These are phyloP conservation scores for Bombus breviceps DNA, from an alignment of 1,140 invertebrate genomes.

Conservation along the genomic window DNA sequence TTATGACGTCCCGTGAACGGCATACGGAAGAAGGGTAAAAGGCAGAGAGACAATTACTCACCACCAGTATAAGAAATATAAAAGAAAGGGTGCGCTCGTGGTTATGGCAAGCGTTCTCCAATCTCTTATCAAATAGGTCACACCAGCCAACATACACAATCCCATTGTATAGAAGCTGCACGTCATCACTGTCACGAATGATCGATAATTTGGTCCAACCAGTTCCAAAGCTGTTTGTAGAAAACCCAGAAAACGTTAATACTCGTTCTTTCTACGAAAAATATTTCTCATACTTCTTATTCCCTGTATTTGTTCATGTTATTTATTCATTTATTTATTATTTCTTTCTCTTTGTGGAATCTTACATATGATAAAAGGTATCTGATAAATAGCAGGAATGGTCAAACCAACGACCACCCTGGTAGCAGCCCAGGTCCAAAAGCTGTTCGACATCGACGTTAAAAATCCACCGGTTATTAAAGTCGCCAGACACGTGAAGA, in stretches of 20 bases:
- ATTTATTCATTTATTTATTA: not conserved
- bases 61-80: constrained; percentile 93
- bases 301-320: no score
- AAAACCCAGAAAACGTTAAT: not conserved
- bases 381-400: constrained; percentile 96
- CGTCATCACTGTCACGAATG: constrained; percentile 95
- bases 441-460: constrained; percentile 89
- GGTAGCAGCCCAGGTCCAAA: constrained; percentile 91
- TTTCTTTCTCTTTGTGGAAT: not conserved
- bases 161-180: constrained; percentile 95
- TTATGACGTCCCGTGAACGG: not conserved
- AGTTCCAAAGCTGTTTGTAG: constrained; percentile 90
- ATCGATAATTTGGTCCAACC: constrained; percentile 94
- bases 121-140: constrained; percentile 92
- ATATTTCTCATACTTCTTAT: not conserved
- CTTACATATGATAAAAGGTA: constrained; percentile 97
- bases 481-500: constrained; percentile 91
- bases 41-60: constrained; percentile 66
- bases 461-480: constrained; percentile 90
- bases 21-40: not conserved
- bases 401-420: constrained; percentile 92
- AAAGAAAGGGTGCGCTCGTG: constrained; percentile 92
- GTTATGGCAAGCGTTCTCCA: constrained; percentile 91
- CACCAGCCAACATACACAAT: constrained; percentile 89
- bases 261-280: not conserved